phyloP scores from a whole-genome alignment of 2,113 vertebrate species.

The Chloropsis hardwickii region DNA sequence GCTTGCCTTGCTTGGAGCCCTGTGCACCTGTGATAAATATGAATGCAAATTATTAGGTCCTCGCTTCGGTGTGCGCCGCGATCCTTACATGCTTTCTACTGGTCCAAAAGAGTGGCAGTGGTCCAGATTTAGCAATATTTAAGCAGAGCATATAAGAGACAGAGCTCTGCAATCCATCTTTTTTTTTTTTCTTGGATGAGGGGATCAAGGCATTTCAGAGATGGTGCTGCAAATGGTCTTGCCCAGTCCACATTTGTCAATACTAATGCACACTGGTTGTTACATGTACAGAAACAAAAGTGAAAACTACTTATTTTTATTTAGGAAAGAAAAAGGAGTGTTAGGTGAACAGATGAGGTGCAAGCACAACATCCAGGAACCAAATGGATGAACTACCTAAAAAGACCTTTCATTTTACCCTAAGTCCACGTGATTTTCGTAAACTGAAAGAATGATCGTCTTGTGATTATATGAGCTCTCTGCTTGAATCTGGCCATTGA shows the following conservation, averaged over 20 bases:
- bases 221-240: not conserved
- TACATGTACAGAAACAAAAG: not conserved
- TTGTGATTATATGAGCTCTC: constrained; percentile 12
- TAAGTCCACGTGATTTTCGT: not conserved
- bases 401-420: constrained; percentile 24
- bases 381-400: not conserved
- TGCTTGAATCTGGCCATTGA: constrained; percentile 42
- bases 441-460: constrained; percentile 6
- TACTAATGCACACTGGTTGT: not conserved
- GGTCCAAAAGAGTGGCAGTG: not conserved
- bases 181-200: not conserved
- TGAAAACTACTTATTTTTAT: not conserved
- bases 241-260: not conserved
- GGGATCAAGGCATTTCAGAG: not conserved
- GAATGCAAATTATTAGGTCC: not conserved
- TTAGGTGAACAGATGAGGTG: not conserved
- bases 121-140: not conserved
- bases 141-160: not conserved
- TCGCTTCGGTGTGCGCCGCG: rapidly evolving
- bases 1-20: not conserved
- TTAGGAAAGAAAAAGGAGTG: not conserved
- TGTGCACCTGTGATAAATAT: not conserved
- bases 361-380: not conserved
- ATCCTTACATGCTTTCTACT: not conserved
- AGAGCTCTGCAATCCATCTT: not conserved